Evolutionary conservation across 2,797 vertebrate species (phyloP).

Genomic region (Crenuchus spilurus): DNA sequence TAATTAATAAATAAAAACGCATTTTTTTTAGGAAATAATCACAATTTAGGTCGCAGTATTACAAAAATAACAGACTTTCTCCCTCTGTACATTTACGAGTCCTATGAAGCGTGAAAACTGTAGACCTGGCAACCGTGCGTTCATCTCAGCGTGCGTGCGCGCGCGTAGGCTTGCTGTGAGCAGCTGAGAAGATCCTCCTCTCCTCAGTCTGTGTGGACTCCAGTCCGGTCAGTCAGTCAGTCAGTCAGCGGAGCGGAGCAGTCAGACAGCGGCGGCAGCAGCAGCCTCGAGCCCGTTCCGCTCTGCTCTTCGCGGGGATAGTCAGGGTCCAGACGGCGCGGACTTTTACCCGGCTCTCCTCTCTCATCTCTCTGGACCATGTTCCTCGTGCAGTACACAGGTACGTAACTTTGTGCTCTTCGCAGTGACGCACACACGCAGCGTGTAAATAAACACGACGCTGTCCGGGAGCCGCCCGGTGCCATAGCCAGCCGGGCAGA

Average conservation of each 20-base stretch:
- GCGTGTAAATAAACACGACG: background rate
- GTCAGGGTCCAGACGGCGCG: constrained; percentile 49
- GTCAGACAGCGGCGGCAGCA: constrained; percentile 62
- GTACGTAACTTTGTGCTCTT: constrained; percentile 69
- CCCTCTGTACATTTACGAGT: too few relatives aligned
- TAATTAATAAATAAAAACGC: too few relatives aligned
- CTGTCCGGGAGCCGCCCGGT: constrained; percentile 31
- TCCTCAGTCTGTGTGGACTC: constrained; percentile 68
- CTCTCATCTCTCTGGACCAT: constrained; percentile 73
- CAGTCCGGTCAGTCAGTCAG: constrained; percentile 71
- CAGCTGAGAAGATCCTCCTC: constrained; percentile 66
- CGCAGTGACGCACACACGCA: background rate
- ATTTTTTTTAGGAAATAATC: too few relatives aligned
- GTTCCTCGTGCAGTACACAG: constrained; percentile 93
- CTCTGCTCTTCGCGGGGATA: constrained; percentile 46
- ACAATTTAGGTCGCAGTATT: too few relatives aligned
- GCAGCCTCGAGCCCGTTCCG: constrained; percentile 47
- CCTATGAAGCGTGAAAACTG: too few relatives aligned
- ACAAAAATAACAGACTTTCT: too few relatives aligned
- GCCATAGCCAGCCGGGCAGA: background rate
- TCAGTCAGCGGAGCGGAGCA: constrained; percentile 22
- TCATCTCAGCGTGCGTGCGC: background rate
- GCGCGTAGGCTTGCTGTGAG: constrained; percentile 38
- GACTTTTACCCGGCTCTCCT: background rate
- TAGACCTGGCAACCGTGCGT: background rate